A percentile compares a stretch with the other conserved stretches of the same genome.
These are phyloP conservation scores for Hyposoter didymator DNA, from an alignment of 2,888 invertebrate genomes.

Conservation along the genomic window DNA sequence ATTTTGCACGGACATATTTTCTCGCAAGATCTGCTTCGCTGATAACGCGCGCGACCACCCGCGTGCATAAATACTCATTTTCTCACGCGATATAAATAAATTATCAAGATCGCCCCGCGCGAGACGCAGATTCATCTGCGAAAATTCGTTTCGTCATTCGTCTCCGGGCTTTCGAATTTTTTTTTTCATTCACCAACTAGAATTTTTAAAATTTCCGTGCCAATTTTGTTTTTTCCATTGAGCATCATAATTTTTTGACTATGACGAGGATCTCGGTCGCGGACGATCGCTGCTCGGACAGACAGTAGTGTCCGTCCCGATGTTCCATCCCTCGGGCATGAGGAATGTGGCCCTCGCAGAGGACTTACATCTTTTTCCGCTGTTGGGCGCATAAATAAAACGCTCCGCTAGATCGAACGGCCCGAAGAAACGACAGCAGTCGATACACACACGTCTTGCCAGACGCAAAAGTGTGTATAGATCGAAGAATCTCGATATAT, in stretches of 20 bases:
- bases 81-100: neutral
- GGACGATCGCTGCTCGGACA: neutral
- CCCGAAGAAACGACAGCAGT: slow-evolving; percentile 20
- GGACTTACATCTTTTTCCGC: slow-evolving; percentile 84
- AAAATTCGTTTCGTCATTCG: neutral
- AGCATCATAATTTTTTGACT: neutral
- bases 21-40: neutral
- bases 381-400: slow-evolving; percentile 83
- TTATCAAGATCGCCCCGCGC: neutral
- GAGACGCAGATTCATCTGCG: neutral
- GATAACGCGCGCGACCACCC: neutral
- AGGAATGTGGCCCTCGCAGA: slow-evolving; percentile 78
- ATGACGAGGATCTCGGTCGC: neutral
- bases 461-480: slow-evolving; percentile 6
- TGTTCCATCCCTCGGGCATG: slow-evolving; percentile 16
- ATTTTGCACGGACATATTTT: slow-evolving; percentile 20
- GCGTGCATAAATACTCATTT: neutral
- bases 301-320: slow-evolving; percentile 17
- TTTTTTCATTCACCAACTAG: too few species aligned
- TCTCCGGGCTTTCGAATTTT: too few species aligned
- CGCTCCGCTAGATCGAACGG: slow-evolving; percentile 65
- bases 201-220: too few species aligned
- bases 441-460: slow-evolving; percentile 20
- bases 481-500: neutral
- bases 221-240: too few species aligned